Evolutionary conservation across 92 coral and sea anemone genomes (phyloP).

Genomic region (Nematostella vectensis): DNA sequence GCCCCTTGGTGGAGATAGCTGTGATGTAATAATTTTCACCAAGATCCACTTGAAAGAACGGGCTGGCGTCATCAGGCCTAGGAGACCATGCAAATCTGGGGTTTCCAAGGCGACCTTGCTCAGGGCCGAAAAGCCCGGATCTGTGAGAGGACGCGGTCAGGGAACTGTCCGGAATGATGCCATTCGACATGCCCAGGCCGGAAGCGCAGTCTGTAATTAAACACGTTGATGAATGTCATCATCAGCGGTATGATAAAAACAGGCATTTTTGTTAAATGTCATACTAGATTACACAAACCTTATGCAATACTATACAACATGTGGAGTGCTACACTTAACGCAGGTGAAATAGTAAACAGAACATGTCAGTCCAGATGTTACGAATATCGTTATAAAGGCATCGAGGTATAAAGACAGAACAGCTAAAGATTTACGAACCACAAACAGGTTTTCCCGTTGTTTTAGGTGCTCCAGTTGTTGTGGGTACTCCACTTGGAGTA

Average conservation of each 20-base stretch:
- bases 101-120: slow-evolving; percentile 34
- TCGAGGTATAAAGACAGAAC: no score
- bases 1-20: slow-evolving; percentile 55
- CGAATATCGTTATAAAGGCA: no score
- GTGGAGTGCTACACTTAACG: no score
- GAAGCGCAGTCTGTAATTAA: slow-evolving; percentile 38
- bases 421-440: no score
- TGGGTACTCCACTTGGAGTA: slow-evolving; percentile 10
- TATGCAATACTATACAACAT: no score
- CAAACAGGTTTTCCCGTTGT: slow-evolving; percentile 13
- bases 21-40: slow-evolving; percentile 26
- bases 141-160: slow-evolving; percentile 36
- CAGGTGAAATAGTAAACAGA: not conserved
- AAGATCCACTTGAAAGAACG: slow-evolving; percentile 33
- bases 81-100: slow-evolving; percentile 49
- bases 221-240: no score
- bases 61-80: slow-evolving; percentile 7
- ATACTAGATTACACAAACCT: no score
- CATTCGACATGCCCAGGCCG: slow-evolving; percentile 38
- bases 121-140: slow-evolving; percentile 19
- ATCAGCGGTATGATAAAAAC: no score
- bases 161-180: slow-evolving; percentile 22
- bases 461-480: slow-evolving; percentile 1
- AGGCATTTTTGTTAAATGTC: not conserved
- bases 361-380: no score